These are phyloP conservation scores for Amphipoea oculea DNA, from an alignment of 2,888 invertebrate genomes.

Conservation along the genomic window DNA sequence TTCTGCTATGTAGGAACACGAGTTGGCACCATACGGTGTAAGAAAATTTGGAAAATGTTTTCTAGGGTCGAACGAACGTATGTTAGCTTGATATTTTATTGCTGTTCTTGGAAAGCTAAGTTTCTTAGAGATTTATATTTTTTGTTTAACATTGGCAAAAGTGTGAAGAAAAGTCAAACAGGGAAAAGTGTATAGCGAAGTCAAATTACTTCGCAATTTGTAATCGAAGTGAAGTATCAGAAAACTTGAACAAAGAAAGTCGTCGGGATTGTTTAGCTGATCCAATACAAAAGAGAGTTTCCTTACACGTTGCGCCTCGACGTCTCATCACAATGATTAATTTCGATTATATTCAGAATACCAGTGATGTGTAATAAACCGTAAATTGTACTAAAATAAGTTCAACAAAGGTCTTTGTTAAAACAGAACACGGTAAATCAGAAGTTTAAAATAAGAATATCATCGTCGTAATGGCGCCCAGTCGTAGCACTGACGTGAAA, in stretches of 20 bases:
- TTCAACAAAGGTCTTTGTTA: constrained; percentile 28
- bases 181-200: constrained; percentile 25
- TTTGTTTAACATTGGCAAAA: constrained; percentile 42
- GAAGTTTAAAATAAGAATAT: constrained; percentile 50
- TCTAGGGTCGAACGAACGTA: constrained; percentile 53
- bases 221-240: constrained; percentile 38
- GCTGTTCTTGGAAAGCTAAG: constrained; percentile 35
- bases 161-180: constrained; percentile 34
- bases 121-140: constrained; percentile 41
- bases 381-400: neutral
- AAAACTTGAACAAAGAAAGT: constrained; percentile 49
- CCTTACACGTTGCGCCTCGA: constrained; percentile 1
- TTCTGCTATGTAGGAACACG: constrained; percentile 43
- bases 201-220: constrained; percentile 59
- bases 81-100: constrained; percentile 66
- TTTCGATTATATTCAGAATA: constrained; percentile 11
- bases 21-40: constrained; percentile 56
- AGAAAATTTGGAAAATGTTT: constrained; percentile 65
- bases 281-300: constrained; percentile 35
- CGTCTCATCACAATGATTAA: constrained; percentile 30
- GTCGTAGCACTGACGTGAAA: constrained; percentile 47
- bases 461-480: constrained; percentile 48
- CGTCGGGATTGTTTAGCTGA: constrained; percentile 8
- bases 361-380: neutral
- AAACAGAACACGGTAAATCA: constrained; percentile 37